Evolutionary conservation across 1,140 invertebrate genomes (phyloP).

Genomic region (Drosophila baimaii): DNA sequence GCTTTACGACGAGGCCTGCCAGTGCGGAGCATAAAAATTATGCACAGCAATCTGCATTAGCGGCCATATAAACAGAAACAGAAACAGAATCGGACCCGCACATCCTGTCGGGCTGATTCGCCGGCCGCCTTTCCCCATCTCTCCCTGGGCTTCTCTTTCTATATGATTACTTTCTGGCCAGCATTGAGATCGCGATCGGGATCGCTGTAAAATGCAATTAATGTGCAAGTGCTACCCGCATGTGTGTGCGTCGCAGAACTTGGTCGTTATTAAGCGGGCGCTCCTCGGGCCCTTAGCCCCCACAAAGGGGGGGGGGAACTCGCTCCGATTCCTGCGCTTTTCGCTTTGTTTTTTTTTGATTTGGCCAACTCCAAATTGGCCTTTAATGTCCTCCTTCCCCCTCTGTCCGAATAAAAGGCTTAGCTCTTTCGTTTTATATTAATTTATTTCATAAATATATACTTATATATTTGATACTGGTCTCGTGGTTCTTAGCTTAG

Average conservation of each 20-base stretch:
- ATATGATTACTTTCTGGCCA: constrained; percentile 10
- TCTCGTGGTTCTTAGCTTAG: constrained; percentile 39
- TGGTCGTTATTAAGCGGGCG: constrained; percentile 18
- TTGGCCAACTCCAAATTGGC: constrained; percentile 57
- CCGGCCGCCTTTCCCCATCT: not conserved
- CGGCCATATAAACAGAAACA: constrained; percentile 12
- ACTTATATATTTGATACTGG: constrained; percentile 50
- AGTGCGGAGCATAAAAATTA: constrained; percentile 12
- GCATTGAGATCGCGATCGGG: not conserved
- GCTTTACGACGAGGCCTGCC: constrained; percentile 27
- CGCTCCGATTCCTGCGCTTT: constrained; percentile 3
- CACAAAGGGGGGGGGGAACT: not conserved
- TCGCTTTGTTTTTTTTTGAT: constrained; percentile 37
- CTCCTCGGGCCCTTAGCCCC: not conserved
- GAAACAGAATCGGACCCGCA: constrained; percentile 33
- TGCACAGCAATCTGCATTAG: constrained; percentile 32
- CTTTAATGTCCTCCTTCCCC: constrained; percentile 6
- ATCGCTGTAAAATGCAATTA: constrained; percentile 19
- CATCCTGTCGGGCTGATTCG: constrained; percentile 17
- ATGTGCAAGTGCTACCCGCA: constrained; percentile 45
- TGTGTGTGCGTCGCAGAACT: not conserved
- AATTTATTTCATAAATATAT: constrained; percentile 25
- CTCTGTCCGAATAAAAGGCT: not conserved
- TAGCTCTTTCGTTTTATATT: not conserved
- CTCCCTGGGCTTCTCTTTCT: not conserved